Base-by-base conservation (phyloP, 2,113 vertebrate species). In the Jaculus jaculus region DNA sequence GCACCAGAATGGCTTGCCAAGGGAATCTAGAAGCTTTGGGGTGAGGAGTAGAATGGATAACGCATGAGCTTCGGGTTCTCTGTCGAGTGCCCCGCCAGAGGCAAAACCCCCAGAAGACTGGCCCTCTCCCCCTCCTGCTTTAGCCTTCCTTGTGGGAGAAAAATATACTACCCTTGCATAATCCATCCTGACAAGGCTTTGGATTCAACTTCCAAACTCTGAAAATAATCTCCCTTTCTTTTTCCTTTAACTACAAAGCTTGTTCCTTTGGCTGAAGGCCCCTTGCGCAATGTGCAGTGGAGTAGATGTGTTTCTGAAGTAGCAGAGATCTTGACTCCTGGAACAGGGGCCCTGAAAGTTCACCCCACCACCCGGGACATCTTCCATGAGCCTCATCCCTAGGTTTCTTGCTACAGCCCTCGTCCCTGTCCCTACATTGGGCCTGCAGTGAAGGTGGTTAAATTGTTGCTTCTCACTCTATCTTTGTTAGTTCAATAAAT, bases 401-500 rank as follows among this genome's bases (percentile, higher is more conserved):
- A 86, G 90, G 94, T 95, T 91, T 96, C 1, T 0, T 39, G 60
- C 94, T 42, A 3, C 47, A 95, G 95, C 91, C 28, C n/a, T 97
- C 95, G 91, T 42, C 91, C 94, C 83, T 94, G 61, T 58, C 80
- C 90, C 73, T 93, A 87, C 66, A 91, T 18, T 54, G 96, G 72
- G 93, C 87, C 65, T 90, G 72, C 58, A 91, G 93, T 85, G 84
- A 97, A 94, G 92, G 24, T 54, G 73, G 94, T 91, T 97, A 97
- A 95, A 47, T 95, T 95, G 96, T 97, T 95, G 94, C 90, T 96
- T 97, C 96, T 96, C 39, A 11, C 0, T 96, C 82, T 84, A 74
- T 88, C 87, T 68, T 89, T 96, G 92, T 84, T 95, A 94, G 96
- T 93, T 97, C 96, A 97, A 97, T 96, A 97, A 97, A 97, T 96